These are phyloP conservation scores for Hypsibius dujardini DNA, from an alignment of 1,140 invertebrate genomes.

Conservation along the genomic window DNA sequence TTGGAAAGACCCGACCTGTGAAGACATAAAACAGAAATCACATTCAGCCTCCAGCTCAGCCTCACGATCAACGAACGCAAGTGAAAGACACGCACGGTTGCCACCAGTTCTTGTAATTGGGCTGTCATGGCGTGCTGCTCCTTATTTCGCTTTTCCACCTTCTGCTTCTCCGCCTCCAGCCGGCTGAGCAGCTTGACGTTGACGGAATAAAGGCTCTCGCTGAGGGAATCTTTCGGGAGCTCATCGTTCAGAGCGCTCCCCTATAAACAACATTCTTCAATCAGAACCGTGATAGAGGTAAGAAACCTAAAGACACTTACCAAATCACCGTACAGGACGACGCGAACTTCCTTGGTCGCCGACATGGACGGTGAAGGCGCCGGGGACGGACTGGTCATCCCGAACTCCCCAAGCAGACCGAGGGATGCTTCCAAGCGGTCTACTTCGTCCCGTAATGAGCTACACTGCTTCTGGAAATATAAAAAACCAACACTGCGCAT, in stretches of 20 bases:
- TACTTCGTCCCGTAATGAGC: background rate
- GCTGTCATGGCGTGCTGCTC: background rate
- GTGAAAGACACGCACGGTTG: background rate
- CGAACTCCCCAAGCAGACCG: background rate
- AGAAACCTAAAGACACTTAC: background rate
- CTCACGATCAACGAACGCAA: too few relatives aligned
- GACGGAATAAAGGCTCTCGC: background rate
- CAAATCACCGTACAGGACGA: conserved; percentile 12
- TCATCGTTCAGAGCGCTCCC: background rate
- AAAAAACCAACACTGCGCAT: background rate
- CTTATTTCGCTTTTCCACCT: conserved; percentile 9
- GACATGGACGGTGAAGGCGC: background rate
- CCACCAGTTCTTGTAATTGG: background rate
- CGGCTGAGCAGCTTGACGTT: background rate
- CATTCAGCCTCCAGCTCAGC: too few relatives aligned
- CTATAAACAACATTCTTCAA: background rate
- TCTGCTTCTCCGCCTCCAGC: conserved; percentile 9
- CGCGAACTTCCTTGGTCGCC: background rate
- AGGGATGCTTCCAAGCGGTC: conserved; percentile 10
- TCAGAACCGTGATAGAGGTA: background rate
- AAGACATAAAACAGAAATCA: background rate
- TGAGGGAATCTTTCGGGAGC: background rate
- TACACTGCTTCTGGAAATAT: conserved; percentile 12
- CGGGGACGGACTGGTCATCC: too few relatives aligned
- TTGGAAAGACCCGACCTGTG: conserved; percentile 13